Conservation (phyloP, 2,888 invertebrate species). For the Microctonus brassicae region DNA sequence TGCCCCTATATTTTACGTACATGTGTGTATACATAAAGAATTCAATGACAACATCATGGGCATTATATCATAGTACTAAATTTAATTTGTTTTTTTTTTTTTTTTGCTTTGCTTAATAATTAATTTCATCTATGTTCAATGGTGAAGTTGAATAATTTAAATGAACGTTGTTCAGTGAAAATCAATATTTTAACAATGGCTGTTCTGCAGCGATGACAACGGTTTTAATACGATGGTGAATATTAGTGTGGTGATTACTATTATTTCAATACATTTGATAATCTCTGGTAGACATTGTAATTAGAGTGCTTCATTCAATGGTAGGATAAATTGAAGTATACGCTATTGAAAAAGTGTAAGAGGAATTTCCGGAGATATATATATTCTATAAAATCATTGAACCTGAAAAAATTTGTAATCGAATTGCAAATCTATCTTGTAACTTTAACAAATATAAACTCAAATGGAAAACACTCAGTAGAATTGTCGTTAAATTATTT, state of each 20-base stretch:
- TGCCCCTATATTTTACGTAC: neutral
- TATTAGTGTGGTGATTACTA: neutral
- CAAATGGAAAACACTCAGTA: neutral
- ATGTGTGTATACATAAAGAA: neutral
- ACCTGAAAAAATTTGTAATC: neutral
- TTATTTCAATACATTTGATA: neutral
- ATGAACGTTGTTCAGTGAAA: neutral
- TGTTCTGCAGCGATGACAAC: too few relatives aligned
- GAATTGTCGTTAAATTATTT: neutral
- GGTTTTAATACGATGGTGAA: neutral
- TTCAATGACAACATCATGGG: neutral
- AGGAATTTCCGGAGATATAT: neutral
- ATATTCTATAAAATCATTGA: neutral
- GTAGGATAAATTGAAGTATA: neutral
- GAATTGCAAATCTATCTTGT: neutral
- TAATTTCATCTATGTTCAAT: neutral
- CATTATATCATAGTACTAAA: neutral
- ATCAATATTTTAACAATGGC: neutral
- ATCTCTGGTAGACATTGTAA: constrained; percentile 3
- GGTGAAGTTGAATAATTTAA: neutral
- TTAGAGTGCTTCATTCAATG: neutral
- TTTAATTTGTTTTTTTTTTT: too few relatives aligned
- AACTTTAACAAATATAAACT: neutral
- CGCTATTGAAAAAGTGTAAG: neutral
- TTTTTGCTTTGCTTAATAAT: neutral